Evolutionary conservation across 1,140 invertebrate species (phyloP), one percentile per base, ranked within the genome.

Genomic region (Drosophila punjabiensis): DNA sequence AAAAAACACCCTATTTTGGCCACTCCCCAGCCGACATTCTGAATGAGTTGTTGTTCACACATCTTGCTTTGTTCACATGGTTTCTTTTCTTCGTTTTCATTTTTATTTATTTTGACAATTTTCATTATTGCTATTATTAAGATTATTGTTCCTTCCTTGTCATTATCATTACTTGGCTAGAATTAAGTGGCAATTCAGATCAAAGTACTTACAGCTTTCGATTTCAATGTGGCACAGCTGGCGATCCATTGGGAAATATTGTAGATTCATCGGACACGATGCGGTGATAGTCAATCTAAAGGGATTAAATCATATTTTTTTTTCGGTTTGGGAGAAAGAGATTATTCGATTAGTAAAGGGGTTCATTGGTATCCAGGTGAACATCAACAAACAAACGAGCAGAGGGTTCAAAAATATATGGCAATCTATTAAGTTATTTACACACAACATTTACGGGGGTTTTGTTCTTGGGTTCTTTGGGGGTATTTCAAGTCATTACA

Each of bases 171-270:
- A 56, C 50, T 69, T 62, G 33, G 45, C 71, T 61, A 39, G 48
- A 66, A 16, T 30, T 32, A 28, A 32, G 39, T 64, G 41, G 16
- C 41, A 60, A 50, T 53, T 66, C 55, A 80, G 79, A 79, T 76
- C 83, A 86, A 88, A 92, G 92, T 95, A 98, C 98, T 98, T 96
- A 98, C 98, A 99, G 95, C 98, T 98, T 96, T 99, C 98, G 83
- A 99, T 98, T 95, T 99, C 98, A 92, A 99, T 98, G 93, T 98
- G 97, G 95, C 98, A 99, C 78, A 98, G 94, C 94, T 99, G 98
- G 92, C 98, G 96, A 94, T 99, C 98, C 97, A 99, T 98, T 8
- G 98, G 98, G 94, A 99, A 99, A 94, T 98, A 98, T 93, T 98
- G 97, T 71, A 99, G 95, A 94, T 99, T 98, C 98, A 99, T 99